phyloP scores from a whole-genome alignment of 2,113 vertebrate genomes.

The Peromyscus leucopus region DNA sequence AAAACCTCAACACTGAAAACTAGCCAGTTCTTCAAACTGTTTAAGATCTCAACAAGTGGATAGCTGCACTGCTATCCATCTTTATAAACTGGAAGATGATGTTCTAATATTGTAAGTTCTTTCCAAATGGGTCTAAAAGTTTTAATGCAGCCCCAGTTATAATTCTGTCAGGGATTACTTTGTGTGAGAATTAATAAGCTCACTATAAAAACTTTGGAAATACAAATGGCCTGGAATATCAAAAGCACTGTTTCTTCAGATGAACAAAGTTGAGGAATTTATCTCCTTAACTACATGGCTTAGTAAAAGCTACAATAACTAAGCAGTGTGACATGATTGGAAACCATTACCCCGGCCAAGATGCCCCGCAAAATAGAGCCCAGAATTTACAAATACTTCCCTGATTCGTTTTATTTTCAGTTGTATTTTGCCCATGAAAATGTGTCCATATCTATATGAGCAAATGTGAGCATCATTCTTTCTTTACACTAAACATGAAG shows the following conservation, averaged over 20 bases:
- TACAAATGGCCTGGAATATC: not conserved
- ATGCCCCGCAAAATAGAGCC: not conserved
- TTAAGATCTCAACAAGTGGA: not conserved
- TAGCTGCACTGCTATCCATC: not conserved
- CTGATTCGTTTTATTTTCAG: not conserved
- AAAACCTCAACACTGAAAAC: not conserved
- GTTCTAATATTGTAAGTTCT: not conserved
- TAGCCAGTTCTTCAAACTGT: not conserved
- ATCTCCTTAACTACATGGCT: not conserved
- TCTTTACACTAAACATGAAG: slow-evolving; percentile 4
- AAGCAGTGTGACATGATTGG: not conserved
- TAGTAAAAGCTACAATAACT: not conserved
- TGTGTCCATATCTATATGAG: not conserved
- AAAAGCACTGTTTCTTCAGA: not conserved
- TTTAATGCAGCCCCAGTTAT: not conserved
- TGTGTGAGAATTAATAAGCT: not conserved
- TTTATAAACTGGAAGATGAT: not conserved
- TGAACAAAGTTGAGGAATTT: not conserved
- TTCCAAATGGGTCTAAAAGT: not conserved
- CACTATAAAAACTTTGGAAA: not conserved
- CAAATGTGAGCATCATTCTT: not conserved
- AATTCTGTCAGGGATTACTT: not conserved
- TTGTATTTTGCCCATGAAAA: not conserved
- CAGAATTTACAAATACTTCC: not conserved
- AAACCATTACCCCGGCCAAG: not conserved